Conservation (phyloP, 64 coral and sea anemone species). For the Actinia equina region DNA sequence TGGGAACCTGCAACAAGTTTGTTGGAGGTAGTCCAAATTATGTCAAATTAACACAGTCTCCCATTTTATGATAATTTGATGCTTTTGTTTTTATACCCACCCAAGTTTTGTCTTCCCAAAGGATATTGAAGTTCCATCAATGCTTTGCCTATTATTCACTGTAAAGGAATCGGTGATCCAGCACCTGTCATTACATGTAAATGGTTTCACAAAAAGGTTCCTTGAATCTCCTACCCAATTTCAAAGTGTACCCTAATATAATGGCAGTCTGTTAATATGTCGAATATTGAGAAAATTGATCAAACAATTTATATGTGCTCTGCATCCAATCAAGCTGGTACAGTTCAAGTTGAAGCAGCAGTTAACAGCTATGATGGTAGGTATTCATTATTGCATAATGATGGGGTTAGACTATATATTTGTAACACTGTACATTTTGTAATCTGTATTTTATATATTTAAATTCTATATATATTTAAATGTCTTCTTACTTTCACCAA, state of each 20-base stretch:
- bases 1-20: too few species aligned
- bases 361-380: slow-evolving; percentile 51
- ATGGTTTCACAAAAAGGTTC: slow-evolving; percentile 26
- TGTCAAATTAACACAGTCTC: too few species aligned
- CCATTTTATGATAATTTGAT: not conserved
- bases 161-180: slow-evolving; percentile 41
- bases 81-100: slow-evolving; percentile 34
- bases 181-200: slow-evolving; percentile 26
- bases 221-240: too few species aligned
- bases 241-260: too few species aligned
- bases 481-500: not conserved
- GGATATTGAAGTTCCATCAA: slow-evolving; percentile 20
- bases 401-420: too few species aligned
- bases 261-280: too few species aligned
- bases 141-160: slow-evolving; percentile 31
- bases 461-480: too few species aligned
- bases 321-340: slow-evolving; percentile 28
- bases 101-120: slow-evolving; percentile 36
- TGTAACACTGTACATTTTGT: too few species aligned
- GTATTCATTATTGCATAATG: not conserved
- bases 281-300: too few species aligned
- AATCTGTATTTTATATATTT: too few species aligned
- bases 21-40: too few species aligned
- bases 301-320: slow-evolving; percentile 46
- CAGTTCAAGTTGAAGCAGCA: not conserved